A percentile compares a stretch with the other conserved stretches of the same genome.
These are phyloP conservation scores for Phenganax subtilis DNA, from an alignment of 92 coral and sea anemone species.

Conservation along the genomic window DNA sequence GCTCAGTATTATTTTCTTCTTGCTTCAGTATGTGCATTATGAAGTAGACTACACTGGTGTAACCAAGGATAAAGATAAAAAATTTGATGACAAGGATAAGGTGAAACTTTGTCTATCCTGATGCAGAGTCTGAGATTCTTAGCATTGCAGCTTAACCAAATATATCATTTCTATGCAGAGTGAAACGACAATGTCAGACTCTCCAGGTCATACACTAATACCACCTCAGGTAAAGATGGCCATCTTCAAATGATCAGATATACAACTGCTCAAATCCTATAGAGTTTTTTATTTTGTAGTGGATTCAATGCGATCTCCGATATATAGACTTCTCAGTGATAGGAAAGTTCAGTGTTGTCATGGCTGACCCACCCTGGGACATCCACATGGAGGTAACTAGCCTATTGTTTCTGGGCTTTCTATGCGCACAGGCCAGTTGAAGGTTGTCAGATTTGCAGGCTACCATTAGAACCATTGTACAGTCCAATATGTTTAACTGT, in stretches of 20 bases:
- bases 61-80: slow-evolving; percentile 80
- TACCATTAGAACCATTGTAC: no score
- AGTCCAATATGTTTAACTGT: no score
- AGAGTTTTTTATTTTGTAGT: slow-evolving; percentile 47
- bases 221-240: slow-evolving; percentile 23
- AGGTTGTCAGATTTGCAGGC: no score
- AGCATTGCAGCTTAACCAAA: neutral
- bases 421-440: no score
- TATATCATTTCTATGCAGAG: slow-evolving; percentile 4
- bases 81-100: slow-evolving; percentile 69
- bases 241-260: neutral
- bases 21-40: slow-evolving; percentile 86
- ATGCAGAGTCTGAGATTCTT: no score
- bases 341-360: slow-evolving; percentile 93
- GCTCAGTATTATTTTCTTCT: neutral
- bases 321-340: slow-evolving; percentile 67
- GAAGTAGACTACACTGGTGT: slow-evolving; percentile 96
- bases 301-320: slow-evolving; percentile 92
- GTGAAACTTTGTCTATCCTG: slow-evolving; percentile 27
- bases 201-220: slow-evolving; percentile 26
- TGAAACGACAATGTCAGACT: slow-evolving; percentile 31
- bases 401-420: neutral
- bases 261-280: neutral
- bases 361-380: slow-evolving; percentile 99
- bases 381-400: slow-evolving; percentile 92